Conservation (phyloP, 2,113 vertebrate genomes). For the Dipodomys merriami region DNA sequence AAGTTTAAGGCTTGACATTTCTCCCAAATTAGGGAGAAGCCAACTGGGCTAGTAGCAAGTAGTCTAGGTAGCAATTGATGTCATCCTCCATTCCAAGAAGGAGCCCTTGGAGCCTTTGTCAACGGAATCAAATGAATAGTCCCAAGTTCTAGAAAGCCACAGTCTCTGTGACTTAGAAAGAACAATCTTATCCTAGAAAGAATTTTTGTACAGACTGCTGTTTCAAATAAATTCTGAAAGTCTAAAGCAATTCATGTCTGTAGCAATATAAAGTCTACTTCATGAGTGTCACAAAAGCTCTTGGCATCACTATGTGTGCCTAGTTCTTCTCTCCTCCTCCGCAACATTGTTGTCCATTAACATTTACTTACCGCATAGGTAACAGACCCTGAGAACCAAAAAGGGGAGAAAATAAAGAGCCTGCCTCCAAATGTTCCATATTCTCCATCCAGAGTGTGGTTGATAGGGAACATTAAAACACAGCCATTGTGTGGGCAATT, state of each 20-base stretch:
- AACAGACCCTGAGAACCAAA: background rate
- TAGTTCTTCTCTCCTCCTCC: background rate
- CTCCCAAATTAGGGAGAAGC: background rate
- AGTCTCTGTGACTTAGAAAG: constrained; percentile 12
- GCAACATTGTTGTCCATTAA: background rate
- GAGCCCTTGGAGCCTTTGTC: background rate
- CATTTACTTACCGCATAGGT: background rate
- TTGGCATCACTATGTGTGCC: background rate
- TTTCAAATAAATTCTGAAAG: constrained; percentile 3
- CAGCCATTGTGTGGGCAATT: background rate
- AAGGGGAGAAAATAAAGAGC: background rate
- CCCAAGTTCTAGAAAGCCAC: background rate
- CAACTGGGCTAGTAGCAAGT: background rate
- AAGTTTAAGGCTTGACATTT: background rate
- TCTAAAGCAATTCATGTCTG: background rate
- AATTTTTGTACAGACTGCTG: constrained; percentile 28
- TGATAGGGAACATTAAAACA: too few species aligned
- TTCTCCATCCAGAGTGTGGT: background rate
- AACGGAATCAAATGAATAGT: background rate
- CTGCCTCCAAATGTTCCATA: background rate
- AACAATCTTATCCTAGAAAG: background rate
- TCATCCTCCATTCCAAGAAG: background rate
- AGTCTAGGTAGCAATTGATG: background rate
- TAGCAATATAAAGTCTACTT: background rate
- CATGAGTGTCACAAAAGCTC: background rate